Evolutionary conservation across 2,797 vertebrate genomes (phyloP).

Genomic region (Gambelia wislizenii): DNA sequence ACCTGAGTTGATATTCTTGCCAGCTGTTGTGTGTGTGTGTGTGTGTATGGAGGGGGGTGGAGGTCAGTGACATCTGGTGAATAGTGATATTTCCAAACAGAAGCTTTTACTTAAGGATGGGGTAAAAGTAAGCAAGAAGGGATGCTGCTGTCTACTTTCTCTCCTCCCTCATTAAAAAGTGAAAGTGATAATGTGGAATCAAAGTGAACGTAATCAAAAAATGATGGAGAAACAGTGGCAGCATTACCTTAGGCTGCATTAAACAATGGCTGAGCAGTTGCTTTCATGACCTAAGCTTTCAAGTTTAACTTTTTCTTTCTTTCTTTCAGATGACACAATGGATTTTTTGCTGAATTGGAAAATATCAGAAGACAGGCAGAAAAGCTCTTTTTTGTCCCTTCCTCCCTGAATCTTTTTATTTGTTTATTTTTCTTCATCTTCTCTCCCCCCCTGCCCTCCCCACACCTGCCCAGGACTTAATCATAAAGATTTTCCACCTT

Average conservation of each 20-base stretch:
- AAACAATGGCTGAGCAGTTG: slow-evolving; percentile 87
- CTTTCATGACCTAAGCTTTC: slow-evolving; percentile 91
- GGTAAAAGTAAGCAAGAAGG: slow-evolving; percentile 53
- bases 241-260: slow-evolving; percentile 85
- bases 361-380: slow-evolving; percentile 92
- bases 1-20: slow-evolving; percentile 75
- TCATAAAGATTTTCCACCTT: slow-evolving; percentile 75
- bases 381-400: slow-evolving; percentile 87
- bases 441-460: background rate
- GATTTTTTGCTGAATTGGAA: slow-evolving; percentile 92
- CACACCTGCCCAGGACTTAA: slow-evolving; percentile 70
- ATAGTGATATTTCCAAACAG: slow-evolving; percentile 69
- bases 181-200: slow-evolving; percentile 65
- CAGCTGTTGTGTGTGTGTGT: slow-evolving; percentile 73
- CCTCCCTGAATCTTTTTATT: slow-evolving; percentile 65
- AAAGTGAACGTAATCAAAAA: slow-evolving; percentile 61
- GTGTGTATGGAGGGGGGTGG: slow-evolving; percentile 62
- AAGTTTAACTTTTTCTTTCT: slow-evolving; percentile 85
- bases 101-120: slow-evolving; percentile 59
- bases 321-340: slow-evolving; percentile 80
- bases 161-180: slow-evolving; percentile 63
- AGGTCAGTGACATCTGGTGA: slow-evolving; percentile 75
- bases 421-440: background rate
- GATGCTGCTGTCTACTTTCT: slow-evolving; percentile 48
- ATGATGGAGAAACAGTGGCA: slow-evolving; percentile 79